Evolutionary conservation across 2,888 invertebrate genomes (phyloP).

Genomic region (Orthonevra nobilis): DNA sequence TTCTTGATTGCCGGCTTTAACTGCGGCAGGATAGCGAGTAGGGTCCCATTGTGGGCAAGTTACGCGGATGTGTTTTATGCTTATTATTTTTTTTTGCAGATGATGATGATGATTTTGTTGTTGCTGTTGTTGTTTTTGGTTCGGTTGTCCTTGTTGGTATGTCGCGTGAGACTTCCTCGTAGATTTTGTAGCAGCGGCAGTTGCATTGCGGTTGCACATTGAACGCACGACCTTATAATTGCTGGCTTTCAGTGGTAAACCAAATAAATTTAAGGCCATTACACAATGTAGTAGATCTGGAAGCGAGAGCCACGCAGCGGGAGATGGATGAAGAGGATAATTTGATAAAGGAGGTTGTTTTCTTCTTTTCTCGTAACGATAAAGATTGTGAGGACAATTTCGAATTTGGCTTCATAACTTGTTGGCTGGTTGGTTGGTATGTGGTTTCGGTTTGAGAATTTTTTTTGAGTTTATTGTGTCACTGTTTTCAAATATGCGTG

Average conservation of each 20-base stretch:
- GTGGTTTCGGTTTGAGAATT: too few species aligned
- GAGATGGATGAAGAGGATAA: slow-evolving; percentile 38
- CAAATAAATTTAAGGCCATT: slow-evolving; percentile 42
- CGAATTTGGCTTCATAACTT: too few species aligned
- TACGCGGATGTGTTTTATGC: slow-evolving; percentile 25
- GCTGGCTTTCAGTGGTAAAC: slow-evolving; percentile 46
- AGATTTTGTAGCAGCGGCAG: slow-evolving; percentile 32
- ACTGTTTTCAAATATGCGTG: too few species aligned
- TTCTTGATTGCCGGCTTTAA: slow-evolving; percentile 26
- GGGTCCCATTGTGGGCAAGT: slow-evolving; percentile 22
- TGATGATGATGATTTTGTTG: too few species aligned
- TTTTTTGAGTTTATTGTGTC: too few species aligned
- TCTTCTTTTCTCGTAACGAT: too few species aligned
- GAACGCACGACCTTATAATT: slow-evolving; percentile 55
- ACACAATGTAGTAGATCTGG: slow-evolving; percentile 32
- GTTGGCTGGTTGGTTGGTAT: too few species aligned
- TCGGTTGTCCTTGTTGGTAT: slow-evolving; percentile 42
- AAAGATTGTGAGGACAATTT: too few species aligned
- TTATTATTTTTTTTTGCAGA: slow-evolving; percentile 25
- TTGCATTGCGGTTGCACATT: slow-evolving; percentile 27
- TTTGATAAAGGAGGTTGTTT: too few species aligned
- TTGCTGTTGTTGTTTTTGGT: not conserved
- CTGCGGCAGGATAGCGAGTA: not conserved
- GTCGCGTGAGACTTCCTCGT: slow-evolving; percentile 60
- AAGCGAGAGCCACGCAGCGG: slow-evolving; percentile 29